A percentile compares a stretch with the other conserved stretches of the same genome.
phyloP scores from a whole-genome alignment of 2,888 invertebrate species.

The Tribolium freemani region DNA sequence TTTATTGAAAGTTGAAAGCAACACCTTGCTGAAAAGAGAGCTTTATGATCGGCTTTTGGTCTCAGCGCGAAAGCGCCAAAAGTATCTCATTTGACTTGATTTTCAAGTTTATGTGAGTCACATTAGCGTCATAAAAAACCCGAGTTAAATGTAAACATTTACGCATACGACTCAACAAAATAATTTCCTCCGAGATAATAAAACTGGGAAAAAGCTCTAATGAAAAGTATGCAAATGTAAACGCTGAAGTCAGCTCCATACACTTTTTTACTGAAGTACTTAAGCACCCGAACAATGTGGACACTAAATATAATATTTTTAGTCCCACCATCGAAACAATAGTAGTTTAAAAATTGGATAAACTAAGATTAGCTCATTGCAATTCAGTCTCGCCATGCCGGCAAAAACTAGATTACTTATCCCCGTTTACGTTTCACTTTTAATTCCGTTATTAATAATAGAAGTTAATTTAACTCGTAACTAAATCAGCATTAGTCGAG shows the following conservation, averaged over 20 bases:
- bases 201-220: conserved; percentile 19
- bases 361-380: too few species aligned
- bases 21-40: conserved; percentile 18
- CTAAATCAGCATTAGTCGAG: background rate
- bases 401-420: background rate
- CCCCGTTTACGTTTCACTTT: background rate
- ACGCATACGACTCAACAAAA: conserved; percentile 22
- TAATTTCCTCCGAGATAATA: conserved; percentile 21
- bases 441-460: background rate
- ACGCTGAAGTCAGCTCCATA: conserved; percentile 12
- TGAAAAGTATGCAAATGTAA: conserved; percentile 34
- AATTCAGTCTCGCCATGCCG: too few species aligned
- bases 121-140: conserved; percentile 18
- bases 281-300: conserved; percentile 24
- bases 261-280: conserved; percentile 21
- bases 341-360: too few species aligned
- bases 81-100: conserved; percentile 36
- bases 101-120: conserved; percentile 16
- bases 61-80: conserved; percentile 17
- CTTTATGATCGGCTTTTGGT: conserved; percentile 35
- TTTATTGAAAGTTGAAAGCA: conserved; percentile 3
- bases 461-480: background rate
- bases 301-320: conserved; percentile 24
- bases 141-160: conserved; percentile 19
- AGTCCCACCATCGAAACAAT: background rate